phyloP scores from a whole-genome alignment of 2,888 invertebrate genomes.

The Tholera decimalis region DNA sequence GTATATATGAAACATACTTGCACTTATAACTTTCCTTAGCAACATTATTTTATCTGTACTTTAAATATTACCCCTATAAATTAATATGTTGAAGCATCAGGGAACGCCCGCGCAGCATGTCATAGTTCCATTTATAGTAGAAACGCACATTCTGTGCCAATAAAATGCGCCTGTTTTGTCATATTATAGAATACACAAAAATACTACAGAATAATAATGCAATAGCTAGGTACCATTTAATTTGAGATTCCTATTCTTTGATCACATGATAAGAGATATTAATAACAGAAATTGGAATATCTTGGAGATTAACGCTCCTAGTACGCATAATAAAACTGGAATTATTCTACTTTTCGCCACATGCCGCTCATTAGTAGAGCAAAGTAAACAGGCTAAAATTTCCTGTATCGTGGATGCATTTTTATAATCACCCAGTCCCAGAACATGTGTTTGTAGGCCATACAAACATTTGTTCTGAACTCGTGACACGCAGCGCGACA shows the following conservation, averaged over 20 bases:
- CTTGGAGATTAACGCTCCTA: no score
- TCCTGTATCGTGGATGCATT: no score
- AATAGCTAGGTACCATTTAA: neutral
- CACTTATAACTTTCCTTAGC: neutral
- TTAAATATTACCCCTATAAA: neutral
- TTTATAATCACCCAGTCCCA: no score
- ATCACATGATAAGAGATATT: neutral
- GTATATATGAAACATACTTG: neutral
- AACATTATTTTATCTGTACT: constrained; percentile 4
- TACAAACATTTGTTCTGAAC: no score
- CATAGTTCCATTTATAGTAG: neutral
- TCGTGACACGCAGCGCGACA: no score
- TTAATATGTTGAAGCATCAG: neutral
- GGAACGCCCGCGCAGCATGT: neutral
- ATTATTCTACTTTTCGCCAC: no score
- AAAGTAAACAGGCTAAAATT: no score
- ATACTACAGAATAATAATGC: neutral
- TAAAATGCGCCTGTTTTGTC: constrained; percentile 5
- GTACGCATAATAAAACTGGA: no score
- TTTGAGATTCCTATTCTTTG: neutral
- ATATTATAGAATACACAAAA: neutral
- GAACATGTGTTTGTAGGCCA: no score
- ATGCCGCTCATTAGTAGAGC: no score
- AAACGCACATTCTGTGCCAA: neutral
- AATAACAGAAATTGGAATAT: neutral